Evolutionary conservation across 2,113 vertebrate species (phyloP).

Genomic region (Mionectes macconnelli): DNA sequence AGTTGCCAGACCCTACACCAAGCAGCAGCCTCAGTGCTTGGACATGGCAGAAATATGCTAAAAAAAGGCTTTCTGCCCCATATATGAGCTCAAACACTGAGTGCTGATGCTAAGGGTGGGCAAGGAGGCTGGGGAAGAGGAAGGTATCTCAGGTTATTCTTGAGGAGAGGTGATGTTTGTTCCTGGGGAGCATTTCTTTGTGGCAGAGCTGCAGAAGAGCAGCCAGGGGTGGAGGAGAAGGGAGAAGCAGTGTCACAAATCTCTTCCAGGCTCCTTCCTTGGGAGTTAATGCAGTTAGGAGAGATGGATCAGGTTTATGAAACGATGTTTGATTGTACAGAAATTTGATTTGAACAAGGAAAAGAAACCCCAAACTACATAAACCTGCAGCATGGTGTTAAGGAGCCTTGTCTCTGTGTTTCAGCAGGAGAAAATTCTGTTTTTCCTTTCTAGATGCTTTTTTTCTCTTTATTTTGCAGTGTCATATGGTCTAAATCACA

Average conservation of each 20-base stretch:
- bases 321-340: neutral
- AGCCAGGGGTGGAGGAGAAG: neutral
- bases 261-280: neutral
- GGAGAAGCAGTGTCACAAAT: neutral
- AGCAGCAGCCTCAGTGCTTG: neutral
- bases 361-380: neutral
- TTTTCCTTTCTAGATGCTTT: constrained; percentile 3
- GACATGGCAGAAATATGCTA: neutral
- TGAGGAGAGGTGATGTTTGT: neutral
- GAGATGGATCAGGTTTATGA: neutral
- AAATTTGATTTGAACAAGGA: constrained; percentile 17
- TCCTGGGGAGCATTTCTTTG: neutral
- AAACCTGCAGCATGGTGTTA: neutral
- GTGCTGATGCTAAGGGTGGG: neutral
- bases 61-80: neutral
- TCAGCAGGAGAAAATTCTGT: neutral
- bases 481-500: constrained; percentile 59
- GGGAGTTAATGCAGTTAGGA: neutral
- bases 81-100: neutral
- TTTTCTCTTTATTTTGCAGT: constrained; percentile 46
- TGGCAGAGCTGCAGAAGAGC: neutral
- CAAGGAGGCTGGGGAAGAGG: neutral
- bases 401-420: neutral
- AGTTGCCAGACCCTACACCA: neutral
- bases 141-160: neutral